Conservation (phyloP, 2,113 vertebrate species). For the Sphaerodactylus townsendi region DNA sequence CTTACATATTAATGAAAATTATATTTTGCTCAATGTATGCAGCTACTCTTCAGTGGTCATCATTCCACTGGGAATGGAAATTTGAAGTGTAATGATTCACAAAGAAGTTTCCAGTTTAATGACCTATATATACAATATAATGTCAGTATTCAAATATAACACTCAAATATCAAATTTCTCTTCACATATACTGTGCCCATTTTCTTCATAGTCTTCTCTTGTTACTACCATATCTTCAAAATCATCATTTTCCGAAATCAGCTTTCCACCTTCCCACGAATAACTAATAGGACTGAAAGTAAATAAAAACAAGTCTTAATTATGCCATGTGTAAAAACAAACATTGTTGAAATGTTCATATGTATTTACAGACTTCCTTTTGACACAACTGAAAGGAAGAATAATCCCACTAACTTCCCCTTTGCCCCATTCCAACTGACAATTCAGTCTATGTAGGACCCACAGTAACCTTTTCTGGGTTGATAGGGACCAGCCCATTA, state of each 20-base stretch:
- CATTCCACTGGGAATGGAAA: conserved; percentile 51
- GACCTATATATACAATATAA: conserved; percentile 28
- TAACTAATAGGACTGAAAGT: conserved; percentile 88
- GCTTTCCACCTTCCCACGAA: conserved; percentile 94
- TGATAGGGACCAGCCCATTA: not conserved
- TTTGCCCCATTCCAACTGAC: too few relatives aligned
- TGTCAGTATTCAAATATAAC: conserved; percentile 24
- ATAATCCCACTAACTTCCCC: too few relatives aligned
- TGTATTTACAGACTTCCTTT: not conserved
- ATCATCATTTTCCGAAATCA: conserved; percentile 92
- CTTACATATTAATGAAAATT: too few relatives aligned
- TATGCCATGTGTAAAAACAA: not conserved
- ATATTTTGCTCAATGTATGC: too few relatives aligned
- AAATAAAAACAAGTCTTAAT: conserved; percentile 29
- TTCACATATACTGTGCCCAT: conserved; percentile 93
- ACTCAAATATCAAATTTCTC: conserved; percentile 95
- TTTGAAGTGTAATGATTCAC: too few relatives aligned
- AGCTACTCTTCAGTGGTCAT: too few relatives aligned
- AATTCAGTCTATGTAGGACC: too few relatives aligned
- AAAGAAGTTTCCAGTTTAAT: conserved; percentile 25
- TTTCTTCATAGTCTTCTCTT: conserved; percentile 96
- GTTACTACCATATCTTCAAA: conserved; percentile 97
- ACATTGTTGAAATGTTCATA: not conserved
- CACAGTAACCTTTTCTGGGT: too few relatives aligned
- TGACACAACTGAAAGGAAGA: too few relatives aligned